Conservation (phyloP, 1,140 invertebrate genomes). For the Drosophila ananassae region DNA sequence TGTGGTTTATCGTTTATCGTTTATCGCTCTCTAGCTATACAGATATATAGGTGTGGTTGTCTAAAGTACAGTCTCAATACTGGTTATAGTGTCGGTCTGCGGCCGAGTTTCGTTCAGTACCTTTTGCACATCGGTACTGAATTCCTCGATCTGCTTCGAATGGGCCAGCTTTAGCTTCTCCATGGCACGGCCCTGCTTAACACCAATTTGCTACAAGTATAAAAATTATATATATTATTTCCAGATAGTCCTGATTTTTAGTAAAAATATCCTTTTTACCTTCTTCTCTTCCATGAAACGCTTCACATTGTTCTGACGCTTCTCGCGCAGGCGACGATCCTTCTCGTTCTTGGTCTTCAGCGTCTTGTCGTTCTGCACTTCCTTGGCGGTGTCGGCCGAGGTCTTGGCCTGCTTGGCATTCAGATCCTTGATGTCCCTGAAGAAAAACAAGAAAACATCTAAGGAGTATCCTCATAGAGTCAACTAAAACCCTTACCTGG, state of each 20-base stretch:
- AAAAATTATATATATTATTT: neutral
- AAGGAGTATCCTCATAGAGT: no score
- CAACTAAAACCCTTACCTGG: slow-evolving; percentile 86
- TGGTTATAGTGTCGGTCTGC: slow-evolving; percentile 80
- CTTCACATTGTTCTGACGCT: slow-evolving; percentile 99
- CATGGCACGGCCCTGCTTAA: slow-evolving; percentile 96
- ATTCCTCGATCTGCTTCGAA: slow-evolving; percentile 95
- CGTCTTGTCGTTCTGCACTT: slow-evolving; percentile 97
- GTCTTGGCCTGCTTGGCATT: slow-evolving; percentile 97
- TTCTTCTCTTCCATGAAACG: slow-evolving; percentile 99
- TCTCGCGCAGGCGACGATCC: slow-evolving; percentile 95
- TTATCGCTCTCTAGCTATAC: slow-evolving; percentile 52
- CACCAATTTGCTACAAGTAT: slow-evolving; percentile 87
- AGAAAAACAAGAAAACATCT: neutral
- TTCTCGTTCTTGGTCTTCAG: slow-evolving; percentile 98
- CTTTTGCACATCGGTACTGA: slow-evolving; percentile 95
- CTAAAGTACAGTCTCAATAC: slow-evolving; percentile 84
- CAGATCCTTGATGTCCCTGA: slow-evolving; percentile 97
- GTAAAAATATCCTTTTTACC: slow-evolving; percentile 71
- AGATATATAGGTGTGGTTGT: slow-evolving; percentile 37
- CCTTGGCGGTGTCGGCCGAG: slow-evolving; percentile 98
- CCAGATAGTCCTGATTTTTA: no score
- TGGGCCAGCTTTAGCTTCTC: slow-evolving; percentile 97
- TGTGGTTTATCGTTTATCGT: slow-evolving; percentile 17
- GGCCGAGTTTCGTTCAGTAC: slow-evolving; percentile 85